These are phyloP conservation scores for Eupithecia dodoneata DNA, from an alignment of 2,888 invertebrate species.

Conservation along the genomic window DNA sequence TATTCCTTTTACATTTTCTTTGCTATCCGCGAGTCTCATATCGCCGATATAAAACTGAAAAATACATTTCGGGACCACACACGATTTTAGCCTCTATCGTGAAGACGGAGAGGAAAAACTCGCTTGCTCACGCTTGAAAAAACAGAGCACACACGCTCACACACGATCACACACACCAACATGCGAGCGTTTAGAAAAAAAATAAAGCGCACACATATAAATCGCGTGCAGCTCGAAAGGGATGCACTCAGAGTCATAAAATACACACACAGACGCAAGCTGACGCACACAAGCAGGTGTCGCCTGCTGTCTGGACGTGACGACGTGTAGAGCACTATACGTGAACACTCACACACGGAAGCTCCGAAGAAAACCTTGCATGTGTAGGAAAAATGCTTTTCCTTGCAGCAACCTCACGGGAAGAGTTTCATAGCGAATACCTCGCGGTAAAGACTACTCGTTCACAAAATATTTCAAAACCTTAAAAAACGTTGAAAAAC, in stretches of 20 bases:
- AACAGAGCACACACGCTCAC: conserved; percentile 77
- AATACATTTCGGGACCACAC: conserved; percentile 71
- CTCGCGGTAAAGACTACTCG: conserved; percentile 83
- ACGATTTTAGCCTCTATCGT: conserved; percentile 52
- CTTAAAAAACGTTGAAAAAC: conserved; percentile 49
- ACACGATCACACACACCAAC: conserved; percentile 70
- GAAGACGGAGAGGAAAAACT: conserved; percentile 50
- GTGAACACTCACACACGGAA: conserved; percentile 64
- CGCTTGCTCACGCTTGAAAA: conserved; percentile 54
- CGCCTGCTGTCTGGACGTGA: conserved; percentile 64
- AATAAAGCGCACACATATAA: conserved; percentile 82
- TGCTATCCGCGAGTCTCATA: conserved; percentile 84
- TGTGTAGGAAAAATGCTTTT: conserved; percentile 84
- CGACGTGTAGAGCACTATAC: conserved; percentile 59
- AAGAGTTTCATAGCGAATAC: conserved; percentile 84
- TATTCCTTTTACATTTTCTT: conserved; percentile 82
- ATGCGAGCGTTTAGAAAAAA: conserved; percentile 77
- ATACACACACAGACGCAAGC: conserved; percentile 66
- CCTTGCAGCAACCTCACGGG: conserved; percentile 84
- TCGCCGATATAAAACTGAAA: conserved; percentile 84
- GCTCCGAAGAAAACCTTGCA: conserved; percentile 76
- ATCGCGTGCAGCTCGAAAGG: conserved; percentile 83
- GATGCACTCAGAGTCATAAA: conserved; percentile 85
- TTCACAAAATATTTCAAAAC: conserved; percentile 65
- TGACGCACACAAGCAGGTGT: conserved; percentile 51